A percentile compares a stretch with the other conserved stretches of the same genome.
phyloP scores from a whole-genome alignment of 2,888 invertebrate genomes.

The Brenthis hecate region DNA sequence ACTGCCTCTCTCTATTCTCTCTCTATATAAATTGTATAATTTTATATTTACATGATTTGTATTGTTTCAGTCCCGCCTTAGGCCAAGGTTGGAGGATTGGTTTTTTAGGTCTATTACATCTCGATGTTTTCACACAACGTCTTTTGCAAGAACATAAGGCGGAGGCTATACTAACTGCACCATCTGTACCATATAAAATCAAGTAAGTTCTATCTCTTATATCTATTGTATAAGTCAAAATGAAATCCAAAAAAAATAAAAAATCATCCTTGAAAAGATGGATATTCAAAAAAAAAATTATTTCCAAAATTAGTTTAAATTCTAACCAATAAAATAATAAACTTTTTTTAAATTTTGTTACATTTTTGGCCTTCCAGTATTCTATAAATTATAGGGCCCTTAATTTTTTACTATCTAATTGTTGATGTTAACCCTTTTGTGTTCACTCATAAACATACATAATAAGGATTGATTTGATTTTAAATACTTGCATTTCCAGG shows the following conservation, averaged over 20 bases:
- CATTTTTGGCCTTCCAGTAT: background rate
- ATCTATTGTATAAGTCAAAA: background rate
- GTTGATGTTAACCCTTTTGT: background rate
- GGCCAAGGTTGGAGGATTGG: conserved; percentile 95
- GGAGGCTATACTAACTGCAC: conserved; percentile 91
- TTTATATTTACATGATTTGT: background rate
- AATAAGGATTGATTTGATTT: too few relatives aligned
- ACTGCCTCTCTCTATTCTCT: too few relatives aligned
- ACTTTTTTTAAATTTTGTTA: background rate
- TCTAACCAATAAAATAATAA: background rate
- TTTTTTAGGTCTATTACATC: conserved; percentile 92
- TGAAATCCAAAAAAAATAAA: background rate
- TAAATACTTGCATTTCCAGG: conserved; percentile 70
- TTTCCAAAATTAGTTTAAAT: too few relatives aligned
- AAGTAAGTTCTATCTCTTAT: conserved; percentile 61
- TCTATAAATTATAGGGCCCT: background rate
- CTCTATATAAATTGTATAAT: too few relatives aligned
- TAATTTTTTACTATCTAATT: too few relatives aligned
- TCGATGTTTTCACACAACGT: conserved; percentile 94
- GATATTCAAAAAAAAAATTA: too few relatives aligned
- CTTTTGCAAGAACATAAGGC: conserved; percentile 92
- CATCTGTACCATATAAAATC: conserved; percentile 92
- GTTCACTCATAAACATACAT: too few relatives aligned
- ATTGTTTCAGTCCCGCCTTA: conserved; percentile 86
- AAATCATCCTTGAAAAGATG: too few relatives aligned